phyloP scores from a whole-genome alignment of 1,140 invertebrate genomes.

The Orchestia grillus region DNA sequence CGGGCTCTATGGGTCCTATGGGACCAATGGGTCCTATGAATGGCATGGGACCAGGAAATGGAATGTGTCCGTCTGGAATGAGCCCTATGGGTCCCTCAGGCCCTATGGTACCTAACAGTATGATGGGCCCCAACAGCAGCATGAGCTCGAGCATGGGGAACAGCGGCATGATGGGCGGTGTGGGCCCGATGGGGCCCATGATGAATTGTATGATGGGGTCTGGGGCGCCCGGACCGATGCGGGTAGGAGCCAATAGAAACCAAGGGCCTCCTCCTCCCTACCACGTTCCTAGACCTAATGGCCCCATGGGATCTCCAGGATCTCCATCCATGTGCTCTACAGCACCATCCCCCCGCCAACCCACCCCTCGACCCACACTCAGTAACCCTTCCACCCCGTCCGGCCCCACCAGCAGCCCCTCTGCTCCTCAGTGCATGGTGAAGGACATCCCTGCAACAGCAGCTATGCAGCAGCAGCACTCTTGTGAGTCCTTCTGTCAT shows the following conservation, averaged over 20 bases:
- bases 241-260: slow-evolving; percentile 71
- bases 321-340: slow-evolving; percentile 68
- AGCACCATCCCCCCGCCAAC: slow-evolving; percentile 65
- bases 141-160: slow-evolving; percentile 74
- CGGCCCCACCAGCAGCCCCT: slow-evolving; percentile 66
- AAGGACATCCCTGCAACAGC: background rate
- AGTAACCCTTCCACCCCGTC: slow-evolving; percentile 69
- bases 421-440: slow-evolving; percentile 19
- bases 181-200: slow-evolving; percentile 60
- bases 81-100: slow-evolving; percentile 64
- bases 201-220: slow-evolving; percentile 65
- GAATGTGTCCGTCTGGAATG: slow-evolving; percentile 69
- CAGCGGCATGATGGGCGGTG: slow-evolving; percentile 72
- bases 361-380: slow-evolving; percentile 36
- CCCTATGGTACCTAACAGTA: slow-evolving; percentile 22
- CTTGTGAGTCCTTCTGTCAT: background rate
- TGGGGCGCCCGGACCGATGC: slow-evolving; percentile 59
- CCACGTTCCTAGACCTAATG: slow-evolving; percentile 71
- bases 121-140: slow-evolving; percentile 65
- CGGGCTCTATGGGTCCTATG: slow-evolving; percentile 66
- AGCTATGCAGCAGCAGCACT: slow-evolving; percentile 47
- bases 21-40: slow-evolving; percentile 68
- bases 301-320: slow-evolving; percentile 68
- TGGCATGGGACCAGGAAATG: slow-evolving; percentile 69
- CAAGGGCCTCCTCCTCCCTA: slow-evolving; percentile 91